Evolutionary conservation across 2,797 vertebrate species (phyloP).

Genomic region (Dryobates pubescens): DNA sequence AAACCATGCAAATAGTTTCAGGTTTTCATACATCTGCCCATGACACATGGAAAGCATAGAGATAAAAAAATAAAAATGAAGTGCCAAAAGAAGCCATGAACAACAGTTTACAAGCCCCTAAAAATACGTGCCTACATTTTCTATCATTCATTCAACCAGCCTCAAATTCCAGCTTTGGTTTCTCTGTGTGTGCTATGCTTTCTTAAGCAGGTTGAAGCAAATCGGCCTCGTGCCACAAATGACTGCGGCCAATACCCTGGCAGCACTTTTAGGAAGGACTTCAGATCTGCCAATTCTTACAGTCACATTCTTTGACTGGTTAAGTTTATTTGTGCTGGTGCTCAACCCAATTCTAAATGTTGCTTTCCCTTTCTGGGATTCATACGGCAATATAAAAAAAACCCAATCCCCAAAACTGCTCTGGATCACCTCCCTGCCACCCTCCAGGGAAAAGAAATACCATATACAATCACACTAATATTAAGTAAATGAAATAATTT

Average conservation of each 20-base stretch:
- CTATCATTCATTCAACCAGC: constrained; percentile 13
- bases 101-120: background rate
- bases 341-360: background rate
- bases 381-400: background rate
- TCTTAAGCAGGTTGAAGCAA: constrained; percentile 42
- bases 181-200: background rate
- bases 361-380: background rate
- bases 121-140: constrained; percentile 2
- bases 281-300: constrained; percentile 25
- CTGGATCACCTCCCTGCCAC: too few species aligned
- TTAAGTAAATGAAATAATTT: background rate
- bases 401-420: background rate
- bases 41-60: rapidly evolving
- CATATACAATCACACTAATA: background rate
- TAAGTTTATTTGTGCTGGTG: constrained; percentile 1
- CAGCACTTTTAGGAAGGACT: constrained; percentile 11
- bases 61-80: background rate
- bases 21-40: background rate
- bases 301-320: background rate
- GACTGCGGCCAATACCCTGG: background rate
- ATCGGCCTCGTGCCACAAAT: background rate
- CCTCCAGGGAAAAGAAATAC: background rate
- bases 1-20: background rate
- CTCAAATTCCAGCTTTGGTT: background rate
- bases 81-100: background rate